phyloP scores from a whole-genome alignment of 1,140 invertebrate species.

The Dendrolimus punctatus region DNA sequence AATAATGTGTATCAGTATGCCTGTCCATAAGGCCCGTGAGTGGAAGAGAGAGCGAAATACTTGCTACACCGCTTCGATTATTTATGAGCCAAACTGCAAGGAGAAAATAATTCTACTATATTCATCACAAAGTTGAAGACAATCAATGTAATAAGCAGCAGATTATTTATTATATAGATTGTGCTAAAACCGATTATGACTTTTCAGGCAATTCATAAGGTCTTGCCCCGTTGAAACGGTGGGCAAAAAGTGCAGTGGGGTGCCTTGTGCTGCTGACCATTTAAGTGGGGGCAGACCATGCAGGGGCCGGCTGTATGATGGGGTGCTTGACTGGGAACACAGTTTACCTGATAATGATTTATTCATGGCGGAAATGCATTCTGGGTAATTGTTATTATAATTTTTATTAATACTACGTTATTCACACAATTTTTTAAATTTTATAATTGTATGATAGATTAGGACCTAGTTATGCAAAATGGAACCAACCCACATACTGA shows the following conservation, averaged over 20 bases:
- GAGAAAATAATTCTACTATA: no score
- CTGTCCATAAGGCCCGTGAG: no score
- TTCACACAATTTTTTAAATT: slow-evolving; percentile 1
- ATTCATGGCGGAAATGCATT: slow-evolving; percentile 88
- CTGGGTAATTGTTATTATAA: slow-evolving; percentile 75
- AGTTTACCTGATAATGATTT: slow-evolving; percentile 93
- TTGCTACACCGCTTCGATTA: no score
- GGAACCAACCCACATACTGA: no score
- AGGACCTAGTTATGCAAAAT: no score
- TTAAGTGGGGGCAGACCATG: slow-evolving; percentile 78
- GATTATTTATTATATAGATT: neutral
- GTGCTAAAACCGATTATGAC: neutral
- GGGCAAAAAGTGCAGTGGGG: slow-evolving; percentile 90
- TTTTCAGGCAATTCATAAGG: slow-evolving; percentile 86
- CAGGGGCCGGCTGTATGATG: slow-evolving; percentile 91
- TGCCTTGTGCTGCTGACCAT: slow-evolving; percentile 77
- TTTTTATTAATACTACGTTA: neutral
- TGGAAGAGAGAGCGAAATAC: no score
- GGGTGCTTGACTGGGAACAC: slow-evolving; percentile 98
- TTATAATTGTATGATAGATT: neutral
- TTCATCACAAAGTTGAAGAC: no score
- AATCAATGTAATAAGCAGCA: no score
- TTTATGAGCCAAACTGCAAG: no score
- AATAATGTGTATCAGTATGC: no score
- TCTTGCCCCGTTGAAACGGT: slow-evolving; percentile 87